These are phyloP conservation scores for Philopotamus ludificatus DNA, from an alignment of 1,140 invertebrate genomes.

Conservation along the genomic window DNA sequence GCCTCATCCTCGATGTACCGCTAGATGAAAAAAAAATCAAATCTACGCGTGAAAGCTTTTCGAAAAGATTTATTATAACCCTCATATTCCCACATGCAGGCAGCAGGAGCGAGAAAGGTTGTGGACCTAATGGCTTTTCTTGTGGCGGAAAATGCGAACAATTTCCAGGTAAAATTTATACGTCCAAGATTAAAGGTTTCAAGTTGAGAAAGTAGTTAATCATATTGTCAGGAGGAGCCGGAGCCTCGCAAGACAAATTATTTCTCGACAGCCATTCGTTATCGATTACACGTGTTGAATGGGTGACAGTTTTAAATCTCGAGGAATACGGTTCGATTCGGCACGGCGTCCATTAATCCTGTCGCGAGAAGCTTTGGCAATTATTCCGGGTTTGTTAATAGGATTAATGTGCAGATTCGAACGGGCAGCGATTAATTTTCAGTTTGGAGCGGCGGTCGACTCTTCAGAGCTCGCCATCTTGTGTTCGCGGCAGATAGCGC, in stretches of 20 bases:
- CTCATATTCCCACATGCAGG: too few relatives aligned
- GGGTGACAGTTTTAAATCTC: too few relatives aligned
- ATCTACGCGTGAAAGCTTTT: too few relatives aligned
- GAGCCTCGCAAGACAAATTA: neutral
- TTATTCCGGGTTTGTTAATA: neutral
- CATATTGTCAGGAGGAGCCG: neutral
- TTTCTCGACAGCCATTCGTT: neutral
- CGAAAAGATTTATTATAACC: too few relatives aligned
- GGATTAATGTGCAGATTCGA: slow-evolving; percentile 5
- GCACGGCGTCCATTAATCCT: neutral
- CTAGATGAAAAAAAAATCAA: too few relatives aligned
- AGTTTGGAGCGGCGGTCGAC: neutral
- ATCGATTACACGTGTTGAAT: neutral
- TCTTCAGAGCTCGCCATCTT: neutral
- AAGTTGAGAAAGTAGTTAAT: neutral
- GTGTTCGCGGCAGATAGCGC: neutral
- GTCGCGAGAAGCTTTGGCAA: neutral
- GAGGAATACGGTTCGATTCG: too few relatives aligned
- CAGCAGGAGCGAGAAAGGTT: too few relatives aligned
- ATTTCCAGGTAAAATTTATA: too few relatives aligned
- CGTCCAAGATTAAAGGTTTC: neutral
- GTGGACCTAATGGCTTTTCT: too few relatives aligned
- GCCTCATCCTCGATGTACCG: too few relatives aligned
- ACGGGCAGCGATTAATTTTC: neutral
- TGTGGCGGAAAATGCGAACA: too few relatives aligned